phyloP scores from a whole-genome alignment of 2,888 invertebrate genomes.

The Morpho helenor region DNA sequence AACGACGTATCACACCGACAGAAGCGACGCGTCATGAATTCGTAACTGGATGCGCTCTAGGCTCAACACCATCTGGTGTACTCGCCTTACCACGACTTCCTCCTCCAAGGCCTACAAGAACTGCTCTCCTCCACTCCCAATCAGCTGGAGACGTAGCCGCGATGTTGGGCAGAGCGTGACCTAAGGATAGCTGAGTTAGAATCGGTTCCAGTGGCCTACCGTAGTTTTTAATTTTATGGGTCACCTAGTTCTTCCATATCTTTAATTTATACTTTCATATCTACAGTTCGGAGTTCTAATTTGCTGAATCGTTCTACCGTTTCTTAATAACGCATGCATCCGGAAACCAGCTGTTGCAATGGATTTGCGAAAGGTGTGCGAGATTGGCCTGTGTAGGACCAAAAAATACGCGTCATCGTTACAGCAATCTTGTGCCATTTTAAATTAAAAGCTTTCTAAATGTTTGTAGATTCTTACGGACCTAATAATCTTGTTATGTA shows the following conservation, averaged over 20 bases:
- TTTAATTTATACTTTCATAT: not conserved
- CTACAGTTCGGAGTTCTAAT: too few relatives aligned
- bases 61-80: conserved; percentile 65
- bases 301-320: not conserved
- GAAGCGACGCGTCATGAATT: conserved; percentile 95
- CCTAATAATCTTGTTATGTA: too few relatives aligned
- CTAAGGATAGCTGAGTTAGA: conserved; percentile 46
- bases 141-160: conserved; percentile 83
- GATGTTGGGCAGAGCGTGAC: conserved; percentile 83
- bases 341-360: conserved; percentile 1
- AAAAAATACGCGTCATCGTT: conserved; percentile 2
- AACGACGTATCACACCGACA: conserved; percentile 93
- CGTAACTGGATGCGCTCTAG: conserved; percentile 74
- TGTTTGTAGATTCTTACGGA: too few relatives aligned
- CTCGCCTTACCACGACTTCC: conserved; percentile 64
- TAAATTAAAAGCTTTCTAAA: too few relatives aligned
- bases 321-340: conserved; percentile 2
- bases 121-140: conserved; percentile 80
- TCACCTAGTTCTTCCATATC: conserved; percentile 5
- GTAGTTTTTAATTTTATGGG: conserved; percentile 14
- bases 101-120: conserved; percentile 52
- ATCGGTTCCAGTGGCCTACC: conserved; percentile 33
- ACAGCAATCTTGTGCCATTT: too few relatives aligned
- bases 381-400: conserved; percentile 6
- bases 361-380: conserved; percentile 3